Percentiles rank a stretch among this genome's conserved stretches.
phyloP scores from a whole-genome alignment of 1,140 invertebrate species.

The Scaptomyza graminum region DNA sequence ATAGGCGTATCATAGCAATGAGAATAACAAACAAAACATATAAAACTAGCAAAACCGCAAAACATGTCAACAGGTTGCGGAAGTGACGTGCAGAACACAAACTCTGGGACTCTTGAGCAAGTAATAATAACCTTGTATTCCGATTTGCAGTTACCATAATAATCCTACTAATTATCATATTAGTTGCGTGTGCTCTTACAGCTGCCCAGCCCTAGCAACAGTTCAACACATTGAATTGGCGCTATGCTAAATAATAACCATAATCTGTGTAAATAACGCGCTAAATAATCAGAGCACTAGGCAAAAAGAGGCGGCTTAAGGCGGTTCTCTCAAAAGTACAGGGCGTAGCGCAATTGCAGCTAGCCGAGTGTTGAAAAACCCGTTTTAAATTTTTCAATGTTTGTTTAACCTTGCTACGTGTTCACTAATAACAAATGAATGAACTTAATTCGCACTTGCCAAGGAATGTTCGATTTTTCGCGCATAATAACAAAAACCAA shows the following conservation, averaged over 20 bases:
- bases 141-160: not conserved
- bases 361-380: conserved; percentile 38
- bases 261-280: conserved; percentile 48
- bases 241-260: conserved; percentile 34
- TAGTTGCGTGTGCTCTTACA: not conserved
- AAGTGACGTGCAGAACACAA: conserved; percentile 52
- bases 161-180: conserved; percentile 8
- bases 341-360: conserved; percentile 21
- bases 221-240: conserved; percentile 51
- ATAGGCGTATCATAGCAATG: conserved; percentile 45
- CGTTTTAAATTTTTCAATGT: conserved; percentile 40
- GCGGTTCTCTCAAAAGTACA: conserved; percentile 18
- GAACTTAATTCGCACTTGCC: conserved; percentile 17
- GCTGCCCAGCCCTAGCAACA: conserved; percentile 2
- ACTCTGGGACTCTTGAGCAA: conserved; percentile 57
- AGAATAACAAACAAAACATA: conserved; percentile 34
- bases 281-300: conserved; percentile 40
- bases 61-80: conserved; percentile 77
- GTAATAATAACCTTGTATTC: conserved; percentile 23
- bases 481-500: conserved; percentile 19
- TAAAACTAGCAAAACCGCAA: conserved; percentile 35
- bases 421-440: conserved; percentile 60
- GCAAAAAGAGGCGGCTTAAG: not conserved
- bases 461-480: conserved; percentile 21
- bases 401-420: conserved; percentile 64